Conservation (phyloP, 1,140 invertebrate species). For the Lasaia peninsularis region DNA sequence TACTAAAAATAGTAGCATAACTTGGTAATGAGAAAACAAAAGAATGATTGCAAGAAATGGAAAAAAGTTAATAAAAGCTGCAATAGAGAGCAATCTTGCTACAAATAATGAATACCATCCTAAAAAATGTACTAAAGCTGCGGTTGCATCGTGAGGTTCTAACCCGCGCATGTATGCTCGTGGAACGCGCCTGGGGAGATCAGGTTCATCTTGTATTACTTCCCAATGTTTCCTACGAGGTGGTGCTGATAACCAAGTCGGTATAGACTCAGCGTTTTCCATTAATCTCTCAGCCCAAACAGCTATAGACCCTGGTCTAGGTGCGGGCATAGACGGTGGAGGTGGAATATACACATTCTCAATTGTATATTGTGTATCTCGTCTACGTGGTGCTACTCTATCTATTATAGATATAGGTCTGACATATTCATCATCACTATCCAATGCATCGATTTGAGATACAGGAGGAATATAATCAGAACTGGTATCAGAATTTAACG, state of each 20-base stretch:
- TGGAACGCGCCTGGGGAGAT: constrained; percentile 50
- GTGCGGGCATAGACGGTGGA: constrained; percentile 49
- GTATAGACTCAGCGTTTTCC: constrained; percentile 61
- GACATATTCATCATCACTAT: constrained; percentile 56
- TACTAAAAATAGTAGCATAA: constrained; percentile 80
- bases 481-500: constrained; percentile 40
- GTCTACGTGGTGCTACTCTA: constrained; percentile 55
- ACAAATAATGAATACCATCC: constrained; percentile 86
- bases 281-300: constrained; percentile 66
- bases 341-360: constrained; percentile 54
- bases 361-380: constrained; percentile 47
- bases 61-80: constrained; percentile 84
- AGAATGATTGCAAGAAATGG: constrained; percentile 77
- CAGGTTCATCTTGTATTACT: constrained; percentile 55
- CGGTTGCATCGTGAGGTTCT: constrained; percentile 83
- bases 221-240: constrained; percentile 54
- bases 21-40: constrained; percentile 78
- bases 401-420: constrained; percentile 61
- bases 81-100: constrained; percentile 82
- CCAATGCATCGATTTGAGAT: constrained; percentile 20
- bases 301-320: constrained; percentile 52
- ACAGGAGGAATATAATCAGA: constrained; percentile 45
- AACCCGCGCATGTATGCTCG: constrained; percentile 74
- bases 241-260: constrained; percentile 61
- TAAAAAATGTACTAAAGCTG: constrained; percentile 81